A percentile compares a stretch with the other conserved stretches of the same genome.
These are phyloP conservation scores for Opisthograptis luteolata DNA, from an alignment of 2,888 invertebrate genomes.

Conservation along the genomic window DNA sequence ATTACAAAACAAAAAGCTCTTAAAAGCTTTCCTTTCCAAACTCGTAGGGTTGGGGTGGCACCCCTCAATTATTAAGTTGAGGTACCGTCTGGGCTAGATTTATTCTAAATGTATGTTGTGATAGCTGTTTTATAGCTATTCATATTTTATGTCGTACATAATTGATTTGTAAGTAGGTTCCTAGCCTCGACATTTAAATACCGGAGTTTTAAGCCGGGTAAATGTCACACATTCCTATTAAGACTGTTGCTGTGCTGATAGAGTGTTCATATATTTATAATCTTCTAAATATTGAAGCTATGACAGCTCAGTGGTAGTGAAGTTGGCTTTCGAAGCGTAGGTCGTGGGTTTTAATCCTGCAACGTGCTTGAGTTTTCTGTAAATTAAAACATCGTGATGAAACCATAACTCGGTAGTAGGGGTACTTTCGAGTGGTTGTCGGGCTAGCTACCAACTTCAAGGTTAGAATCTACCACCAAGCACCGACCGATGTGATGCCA, in stretches of 20 bases:
- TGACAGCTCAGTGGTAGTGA: too few species aligned
- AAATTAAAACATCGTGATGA: too few species aligned
- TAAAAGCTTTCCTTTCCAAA: constrained; percentile 81
- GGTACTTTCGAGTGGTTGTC: too few species aligned
- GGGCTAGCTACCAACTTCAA: too few species aligned
- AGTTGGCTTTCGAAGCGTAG: too few species aligned
- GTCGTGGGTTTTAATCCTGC: too few species aligned
- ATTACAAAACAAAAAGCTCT: constrained; percentile 82
- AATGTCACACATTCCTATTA: constrained; percentile 31
- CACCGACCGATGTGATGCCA: too few species aligned
- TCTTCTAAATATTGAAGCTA: too few species aligned
- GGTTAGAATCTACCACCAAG: too few species aligned
- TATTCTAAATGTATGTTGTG: constrained; percentile 60
- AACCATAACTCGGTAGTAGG: too few species aligned
- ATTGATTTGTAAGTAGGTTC: constrained; percentile 33
- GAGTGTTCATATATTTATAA: background rate
- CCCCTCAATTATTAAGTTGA: constrained; percentile 73
- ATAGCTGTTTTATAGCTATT: constrained; percentile 30
- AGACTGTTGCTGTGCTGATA: constrained; percentile 1
- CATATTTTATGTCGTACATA: constrained; percentile 25
- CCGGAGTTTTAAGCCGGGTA: constrained; percentile 23
- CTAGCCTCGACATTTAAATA: constrained; percentile 37
- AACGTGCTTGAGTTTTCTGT: too few species aligned
- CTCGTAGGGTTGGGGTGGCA: constrained; percentile 76
- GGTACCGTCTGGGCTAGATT: constrained; percentile 67